A percentile compares a stretch with the other conserved stretches of the same genome.
Evolutionary conservation across 2,113 vertebrate genomes (phyloP).

Genomic region (Rhabdornis inornatus): DNA sequence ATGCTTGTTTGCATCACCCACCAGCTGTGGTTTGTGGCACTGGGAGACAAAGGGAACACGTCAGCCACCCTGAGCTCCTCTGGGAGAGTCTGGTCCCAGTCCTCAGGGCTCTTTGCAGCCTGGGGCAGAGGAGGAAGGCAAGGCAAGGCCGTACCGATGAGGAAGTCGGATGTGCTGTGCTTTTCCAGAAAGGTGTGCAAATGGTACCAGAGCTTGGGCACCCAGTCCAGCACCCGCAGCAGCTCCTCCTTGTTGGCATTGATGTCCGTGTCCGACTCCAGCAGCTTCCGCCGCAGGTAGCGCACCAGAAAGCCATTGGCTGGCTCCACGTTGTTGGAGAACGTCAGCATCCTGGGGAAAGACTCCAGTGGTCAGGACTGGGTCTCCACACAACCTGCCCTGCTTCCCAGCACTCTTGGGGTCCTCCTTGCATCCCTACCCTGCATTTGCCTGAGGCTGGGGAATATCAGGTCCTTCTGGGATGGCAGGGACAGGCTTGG

Average conservation of each 20-base stretch:
- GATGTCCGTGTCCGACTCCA: slow-evolving; percentile 83
- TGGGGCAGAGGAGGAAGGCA: not conserved
- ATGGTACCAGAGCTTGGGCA: slow-evolving; percentile 96
- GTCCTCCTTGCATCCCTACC: not conserved
- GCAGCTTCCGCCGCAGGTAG: slow-evolving; percentile 90
- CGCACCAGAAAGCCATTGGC: slow-evolving; percentile 92
- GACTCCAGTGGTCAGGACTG: not conserved
- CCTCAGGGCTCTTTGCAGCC: not conserved
- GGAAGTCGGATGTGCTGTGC: slow-evolving; percentile 96
- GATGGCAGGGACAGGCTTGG: not conserved
- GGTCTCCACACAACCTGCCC: not conserved
- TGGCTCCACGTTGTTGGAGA: slow-evolving; percentile 96
- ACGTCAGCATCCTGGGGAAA: slow-evolving; percentile 87
- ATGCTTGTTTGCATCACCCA: accelerated
- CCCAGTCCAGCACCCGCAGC: slow-evolving; percentile 90
- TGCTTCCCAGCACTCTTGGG: not conserved
- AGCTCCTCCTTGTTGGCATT: slow-evolving; percentile 80
- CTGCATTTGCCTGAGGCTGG: not conserved
- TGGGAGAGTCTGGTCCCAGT: not conserved
- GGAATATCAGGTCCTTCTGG: not conserved
- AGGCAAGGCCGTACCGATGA: slow-evolving; percentile 80
- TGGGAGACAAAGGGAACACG: accelerated
- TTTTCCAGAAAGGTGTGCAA: slow-evolving; percentile 96
- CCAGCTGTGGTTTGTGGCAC: not conserved
- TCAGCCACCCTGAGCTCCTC: not conserved